Evolutionary conservation across 2,113 vertebrate species (phyloP), one percentile per base, ranked within the genome.

Genomic region (Isichthys henryi): DNA sequence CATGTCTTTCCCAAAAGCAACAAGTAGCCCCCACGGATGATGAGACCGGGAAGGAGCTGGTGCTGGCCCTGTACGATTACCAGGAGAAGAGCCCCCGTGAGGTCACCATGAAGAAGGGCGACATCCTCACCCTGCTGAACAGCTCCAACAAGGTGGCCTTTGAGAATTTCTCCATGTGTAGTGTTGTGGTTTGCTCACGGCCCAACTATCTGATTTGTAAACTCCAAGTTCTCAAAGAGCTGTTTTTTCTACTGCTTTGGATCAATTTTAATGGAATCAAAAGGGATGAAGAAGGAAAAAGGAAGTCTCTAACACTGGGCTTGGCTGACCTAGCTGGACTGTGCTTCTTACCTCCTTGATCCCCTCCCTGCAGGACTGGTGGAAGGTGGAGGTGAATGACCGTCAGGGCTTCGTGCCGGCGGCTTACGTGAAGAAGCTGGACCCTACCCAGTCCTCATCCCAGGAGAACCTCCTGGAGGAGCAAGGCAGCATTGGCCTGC

Each of bases 341-440:
- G 8, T 15, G 23, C 27, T 87, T 87, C 53, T 35, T 23, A 27
- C 1, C 43, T 35, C 53, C 17, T 21, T 88, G 15, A 15, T 52
- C 77, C 27, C 4, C 89, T 21, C 0, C 50, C 43, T 89, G 17
- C 89, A 99, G 98, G 98, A 99, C 93, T 99, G 98, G 98, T 99
- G 98, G 98, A 99, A 99, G 90, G 98, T 99, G 92, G 98, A 99
- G 94, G 98, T 99, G 94, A 99, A 99, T 3, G 98, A 99, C 74
- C 97, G 98, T 0, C 98, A 99, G 95, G 98, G 98, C 13, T 99
- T 99, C 11, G 98, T 99, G 45, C 98, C 98, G 0, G 98, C 98
- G 39, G 98, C 98, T 0, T 99, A 99, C 0, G 98, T 99, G 93
- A 99, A 99, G 93, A 99, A 99, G 88, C 91, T 99, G 88, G 98